These are phyloP conservation scores for Setipinna tenuifilis DNA, from an alignment of 2,797 vertebrate genomes.

Conservation along the genomic window DNA sequence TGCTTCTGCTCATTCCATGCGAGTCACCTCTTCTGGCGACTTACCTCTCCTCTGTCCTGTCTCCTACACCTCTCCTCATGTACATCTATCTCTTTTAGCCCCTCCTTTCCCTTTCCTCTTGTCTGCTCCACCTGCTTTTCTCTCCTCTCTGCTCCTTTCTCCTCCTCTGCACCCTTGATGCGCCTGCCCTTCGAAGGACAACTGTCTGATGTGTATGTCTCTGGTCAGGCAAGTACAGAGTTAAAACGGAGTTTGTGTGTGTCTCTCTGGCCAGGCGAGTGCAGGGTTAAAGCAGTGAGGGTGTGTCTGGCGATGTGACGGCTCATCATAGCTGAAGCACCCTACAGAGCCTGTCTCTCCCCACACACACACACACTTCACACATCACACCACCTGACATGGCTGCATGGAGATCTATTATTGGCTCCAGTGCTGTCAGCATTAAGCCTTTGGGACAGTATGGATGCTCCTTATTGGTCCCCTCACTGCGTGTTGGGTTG, in stretches of 20 bases:
- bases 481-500: background rate
- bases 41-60: background rate
- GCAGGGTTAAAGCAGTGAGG: background rate
- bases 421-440: background rate
- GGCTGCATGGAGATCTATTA: background rate
- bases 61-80: background rate
- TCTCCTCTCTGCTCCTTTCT: background rate
- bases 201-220: too few relatives aligned
- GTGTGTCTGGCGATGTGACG: background rate
- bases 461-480: background rate
- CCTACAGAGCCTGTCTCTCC: background rate
- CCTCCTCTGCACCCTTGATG: background rate
- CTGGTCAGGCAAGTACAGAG: too few relatives aligned
- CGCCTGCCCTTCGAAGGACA: too few relatives aligned
- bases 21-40: too few relatives aligned
- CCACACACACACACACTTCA: background rate
- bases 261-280: background rate
- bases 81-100: background rate
- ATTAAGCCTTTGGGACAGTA: background rate
- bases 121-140: background rate
- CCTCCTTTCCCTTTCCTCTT: background rate
- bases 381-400: constrained; percentile 1
- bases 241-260: background rate
- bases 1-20: too few relatives aligned
- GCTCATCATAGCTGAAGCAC: background rate